Evolutionary conservation across 2,113 vertebrate genomes (phyloP).

Genomic region (Notothenia coriiceps): DNA sequence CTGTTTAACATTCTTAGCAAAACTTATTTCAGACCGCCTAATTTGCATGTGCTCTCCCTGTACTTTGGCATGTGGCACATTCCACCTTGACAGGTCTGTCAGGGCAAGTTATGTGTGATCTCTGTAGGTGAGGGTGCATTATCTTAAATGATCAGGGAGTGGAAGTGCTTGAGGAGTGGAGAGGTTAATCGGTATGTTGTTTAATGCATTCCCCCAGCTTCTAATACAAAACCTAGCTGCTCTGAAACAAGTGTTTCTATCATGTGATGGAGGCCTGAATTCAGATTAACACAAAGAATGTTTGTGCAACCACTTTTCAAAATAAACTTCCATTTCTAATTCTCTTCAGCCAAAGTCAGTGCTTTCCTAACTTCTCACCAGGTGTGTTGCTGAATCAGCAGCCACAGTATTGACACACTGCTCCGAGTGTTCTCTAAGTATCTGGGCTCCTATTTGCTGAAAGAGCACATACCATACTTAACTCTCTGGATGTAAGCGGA

Average conservation of each 20-base stretch:
- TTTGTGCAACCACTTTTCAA: neutral
- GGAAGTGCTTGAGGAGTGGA: neutral
- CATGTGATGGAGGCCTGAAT: too few relatives aligned
- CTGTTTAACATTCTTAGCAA: neutral
- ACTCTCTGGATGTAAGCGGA: neutral
- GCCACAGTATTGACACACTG: slow-evolving; percentile 35
- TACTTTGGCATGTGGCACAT: slow-evolving; percentile 28
- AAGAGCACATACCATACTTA: neutral
- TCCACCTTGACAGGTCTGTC: slow-evolving; percentile 39
- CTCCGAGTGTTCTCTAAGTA: neutral
- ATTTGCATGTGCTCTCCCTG: slow-evolving; percentile 10
- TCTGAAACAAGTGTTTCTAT: neutral
- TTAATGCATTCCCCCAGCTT: neutral
- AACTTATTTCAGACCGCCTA: neutral
- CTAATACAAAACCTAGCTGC: neutral
- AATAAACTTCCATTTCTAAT: slow-evolving; percentile 26
- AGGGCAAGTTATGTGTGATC: slow-evolving; percentile 28
- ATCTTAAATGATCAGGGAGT: slow-evolving; percentile 3
- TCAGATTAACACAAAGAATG: neutral
- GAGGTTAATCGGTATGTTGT: neutral
- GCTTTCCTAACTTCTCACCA: slow-evolving; percentile 1
- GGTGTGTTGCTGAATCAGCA: neutral
- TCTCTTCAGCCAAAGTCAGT: neutral
- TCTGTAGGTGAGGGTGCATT: slow-evolving; percentile 13
- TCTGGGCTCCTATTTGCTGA: neutral